These are phyloP conservation scores for Callopanchax toddi DNA, from an alignment of 2,113 vertebrate species.

Conservation along the genomic window DNA sequence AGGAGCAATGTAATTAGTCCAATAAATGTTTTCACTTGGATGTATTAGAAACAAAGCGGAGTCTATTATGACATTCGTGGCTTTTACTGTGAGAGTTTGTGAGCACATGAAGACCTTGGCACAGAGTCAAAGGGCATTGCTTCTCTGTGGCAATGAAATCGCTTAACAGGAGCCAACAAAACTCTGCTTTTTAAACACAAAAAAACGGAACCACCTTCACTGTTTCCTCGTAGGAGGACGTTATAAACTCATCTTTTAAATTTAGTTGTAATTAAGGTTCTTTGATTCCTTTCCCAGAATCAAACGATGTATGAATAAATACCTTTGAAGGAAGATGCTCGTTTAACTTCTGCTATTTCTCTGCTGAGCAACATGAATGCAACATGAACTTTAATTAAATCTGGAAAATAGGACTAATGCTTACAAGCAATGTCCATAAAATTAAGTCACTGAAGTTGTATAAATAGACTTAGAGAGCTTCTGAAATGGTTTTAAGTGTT, in stretches of 20 bases:
- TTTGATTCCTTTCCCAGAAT: no score
- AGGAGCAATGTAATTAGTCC: conserved; percentile 79
- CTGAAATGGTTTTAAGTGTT: conserved; percentile 38
- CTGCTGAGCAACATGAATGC: conserved; percentile 36
- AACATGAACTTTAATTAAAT: conserved; percentile 47
- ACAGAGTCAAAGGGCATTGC: conserved; percentile 71
- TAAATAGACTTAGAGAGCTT: conserved; percentile 28
- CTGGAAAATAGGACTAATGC: conserved; percentile 13
- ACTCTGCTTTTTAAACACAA: not conserved
- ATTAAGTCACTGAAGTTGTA: conserved; percentile 13
- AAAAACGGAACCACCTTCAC: no score
- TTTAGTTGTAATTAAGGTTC: no score
- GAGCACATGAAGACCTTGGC: conserved; percentile 73
- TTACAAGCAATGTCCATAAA: conserved; percentile 34
- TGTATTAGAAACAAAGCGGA: conserved; percentile 79
- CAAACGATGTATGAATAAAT: no score
- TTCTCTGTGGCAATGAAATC: conserved; percentile 73
- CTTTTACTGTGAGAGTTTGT: conserved; percentile 76
- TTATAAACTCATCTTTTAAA: no score
- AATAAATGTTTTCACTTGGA: conserved; percentile 81
- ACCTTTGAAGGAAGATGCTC: conserved; percentile 25
- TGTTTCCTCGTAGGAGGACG: no score
- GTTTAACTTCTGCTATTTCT: conserved; percentile 51
- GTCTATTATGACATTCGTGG: conserved; percentile 69
- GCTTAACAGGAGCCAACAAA: conserved; percentile 71